Evolutionary conservation across 1,140 invertebrate species (phyloP), one percentile per base, ranked within the genome.

Genomic region (Sinonovacula constricta): DNA sequence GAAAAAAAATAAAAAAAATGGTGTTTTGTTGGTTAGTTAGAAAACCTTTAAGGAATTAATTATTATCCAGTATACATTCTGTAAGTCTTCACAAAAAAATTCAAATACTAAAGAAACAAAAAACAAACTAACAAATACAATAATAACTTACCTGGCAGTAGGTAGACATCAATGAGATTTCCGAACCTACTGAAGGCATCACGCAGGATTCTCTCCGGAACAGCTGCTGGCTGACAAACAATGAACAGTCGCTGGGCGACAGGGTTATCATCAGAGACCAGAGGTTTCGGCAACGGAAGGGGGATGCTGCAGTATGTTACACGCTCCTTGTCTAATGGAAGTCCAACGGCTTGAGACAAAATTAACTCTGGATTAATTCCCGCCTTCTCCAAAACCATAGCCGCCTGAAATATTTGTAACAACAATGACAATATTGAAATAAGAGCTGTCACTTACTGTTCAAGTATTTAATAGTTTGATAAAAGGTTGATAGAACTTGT

Each of bases 111-210:
- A n/a, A n/a, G n/a, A n/a, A n/a, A n/a, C n/a, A n/a, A n/a, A n/a
- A n/a, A n/a, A n/a, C n/a, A n/a, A n/a, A n/a, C n/a, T n/a, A n/a
- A n/a, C n/a, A n/a, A n/a, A n/a, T n/a, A n/a, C n/a, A n/a, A n/a
- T n/a, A n/a, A n/a, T n/a, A n/a, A n/a, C 91, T 95, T 95, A 87
- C 96, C 96, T 68, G 94, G 94, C 76, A 98, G 91, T 88, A 97
- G 94, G 85, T 96, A 97, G 3, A 97, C 95, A 89, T 97, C 96
- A 81, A 98, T 97, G 1, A 98, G 92, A 88, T 96, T 94, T n/a
- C 96, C 97, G 93, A 98, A 98, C 84, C 97, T 93, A 85, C 95
- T 95, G 89, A 98, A 98, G 1, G 95, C 94, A 91, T 98, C 96
- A 86, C 94, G 94, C 88, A 98, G 92, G n/a, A 95, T 94, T 79